Evolutionary conservation across 2,797 vertebrate genomes (phyloP).

Genomic region (Mus spretus): DNA sequence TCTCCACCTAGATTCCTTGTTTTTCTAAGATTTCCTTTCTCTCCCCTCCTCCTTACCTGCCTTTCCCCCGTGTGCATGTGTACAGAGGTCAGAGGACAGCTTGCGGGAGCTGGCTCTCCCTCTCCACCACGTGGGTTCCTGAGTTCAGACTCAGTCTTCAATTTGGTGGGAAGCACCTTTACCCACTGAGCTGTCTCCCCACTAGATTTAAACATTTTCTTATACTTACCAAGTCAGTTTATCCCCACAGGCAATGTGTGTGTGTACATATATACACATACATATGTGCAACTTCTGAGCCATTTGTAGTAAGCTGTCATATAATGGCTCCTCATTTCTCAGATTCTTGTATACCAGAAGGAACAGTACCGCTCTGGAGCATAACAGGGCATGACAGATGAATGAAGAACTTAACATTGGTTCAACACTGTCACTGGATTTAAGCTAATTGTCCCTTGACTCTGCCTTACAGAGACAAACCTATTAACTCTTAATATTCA

Average conservation of each 20-base stretch:
- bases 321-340: not conserved
- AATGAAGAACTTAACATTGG: constrained; percentile 7
- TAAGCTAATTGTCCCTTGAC: not conserved
- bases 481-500: not conserved
- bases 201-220: not conserved
- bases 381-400: not conserved
- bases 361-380: not conserved
- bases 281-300: not conserved
- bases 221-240: not conserved
- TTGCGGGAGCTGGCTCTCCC: not conserved
- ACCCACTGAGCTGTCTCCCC: not conserved
- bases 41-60: not conserved
- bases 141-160: not conserved
- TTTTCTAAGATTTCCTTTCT: not conserved
- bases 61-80: not conserved
- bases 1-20: not conserved
- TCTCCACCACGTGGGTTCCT: too few species aligned
- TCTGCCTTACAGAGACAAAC: not conserved
- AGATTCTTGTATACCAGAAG: not conserved
- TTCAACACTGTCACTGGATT: not conserved
- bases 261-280: not conserved
- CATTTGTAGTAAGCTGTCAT: not conserved
- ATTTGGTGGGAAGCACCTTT: not conserved
- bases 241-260: not conserved
- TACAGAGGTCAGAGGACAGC: not conserved